Conservation (phyloP, 2,113 vertebrate genomes). For the Emydura subglobosa region DNA sequence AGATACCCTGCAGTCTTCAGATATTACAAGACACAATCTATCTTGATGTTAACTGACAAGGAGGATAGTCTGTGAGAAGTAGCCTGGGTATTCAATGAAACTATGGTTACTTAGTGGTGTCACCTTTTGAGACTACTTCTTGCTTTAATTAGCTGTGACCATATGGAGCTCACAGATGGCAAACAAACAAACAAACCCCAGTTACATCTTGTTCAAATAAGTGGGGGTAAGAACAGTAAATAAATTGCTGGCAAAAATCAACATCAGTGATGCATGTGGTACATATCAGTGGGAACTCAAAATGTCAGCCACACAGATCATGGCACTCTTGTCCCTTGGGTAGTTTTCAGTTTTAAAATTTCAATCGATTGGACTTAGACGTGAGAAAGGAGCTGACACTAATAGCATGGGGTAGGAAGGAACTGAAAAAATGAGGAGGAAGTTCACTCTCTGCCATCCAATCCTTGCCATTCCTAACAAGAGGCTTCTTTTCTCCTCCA, state of each 20-base stretch:
- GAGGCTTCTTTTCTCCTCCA: neutral
- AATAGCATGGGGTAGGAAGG: neutral
- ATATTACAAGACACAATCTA: neutral
- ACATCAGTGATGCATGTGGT: constrained; percentile 49
- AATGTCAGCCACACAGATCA: neutral
- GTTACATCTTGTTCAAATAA: constrained; percentile 65
- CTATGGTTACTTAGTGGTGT: constrained; percentile 64
- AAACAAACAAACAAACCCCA: constrained; percentile 36
- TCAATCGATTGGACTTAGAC: neutral
- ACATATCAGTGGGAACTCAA: neutral
- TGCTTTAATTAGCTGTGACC: constrained; percentile 72
- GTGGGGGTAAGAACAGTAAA: constrained; percentile 65
- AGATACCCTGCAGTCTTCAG: neutral
- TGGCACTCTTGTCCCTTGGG: neutral
- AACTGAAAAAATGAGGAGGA: neutral
- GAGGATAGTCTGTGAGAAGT: constrained; percentile 45
- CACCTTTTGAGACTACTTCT: constrained; percentile 66
- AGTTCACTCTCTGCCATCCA: neutral
- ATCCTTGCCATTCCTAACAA: neutral
- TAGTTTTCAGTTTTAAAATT: neutral
- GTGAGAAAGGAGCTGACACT: neutral
- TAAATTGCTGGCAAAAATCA: constrained; percentile 60
- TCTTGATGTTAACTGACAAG: constrained; percentile 44
- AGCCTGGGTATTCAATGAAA: constrained; percentile 60
- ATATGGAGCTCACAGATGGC: constrained; percentile 80